Conservation (phyloP, 1,140 invertebrate genomes). For the Atta cephalotes region DNA sequence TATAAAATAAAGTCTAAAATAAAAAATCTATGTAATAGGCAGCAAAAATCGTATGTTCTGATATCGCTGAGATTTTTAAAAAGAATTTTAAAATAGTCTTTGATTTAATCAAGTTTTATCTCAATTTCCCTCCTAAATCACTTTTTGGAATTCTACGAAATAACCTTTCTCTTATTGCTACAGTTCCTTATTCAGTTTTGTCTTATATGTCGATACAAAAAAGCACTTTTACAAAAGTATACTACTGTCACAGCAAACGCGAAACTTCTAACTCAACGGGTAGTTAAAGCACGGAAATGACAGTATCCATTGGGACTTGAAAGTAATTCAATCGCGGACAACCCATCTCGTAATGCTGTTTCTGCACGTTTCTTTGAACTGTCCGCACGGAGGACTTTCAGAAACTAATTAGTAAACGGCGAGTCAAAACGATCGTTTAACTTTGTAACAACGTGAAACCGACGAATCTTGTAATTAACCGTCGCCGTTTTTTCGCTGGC, state of each 20-base stretch:
- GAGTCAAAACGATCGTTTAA: conserved; percentile 65
- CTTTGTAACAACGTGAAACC: conserved; percentile 59
- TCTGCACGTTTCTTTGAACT: conserved; percentile 60
- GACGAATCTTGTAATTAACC: conserved; percentile 59
- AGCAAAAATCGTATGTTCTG: background rate
- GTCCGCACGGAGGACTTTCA: conserved; percentile 55
- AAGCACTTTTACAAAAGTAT: conserved; percentile 4
- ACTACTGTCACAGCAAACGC: background rate
- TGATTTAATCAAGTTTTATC: background rate
- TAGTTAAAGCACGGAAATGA: conserved; percentile 41
- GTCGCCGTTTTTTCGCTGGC: background rate
- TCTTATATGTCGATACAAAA: background rate
- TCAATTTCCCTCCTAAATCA: background rate
- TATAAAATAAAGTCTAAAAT: background rate
- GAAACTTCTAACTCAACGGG: conserved; percentile 41
- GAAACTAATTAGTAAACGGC: conserved; percentile 62
- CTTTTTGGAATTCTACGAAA: background rate
- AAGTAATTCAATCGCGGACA: conserved; percentile 58
- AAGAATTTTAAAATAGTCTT: background rate
- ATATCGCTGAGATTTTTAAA: background rate
- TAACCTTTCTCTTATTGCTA: background rate
- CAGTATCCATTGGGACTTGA: conserved; percentile 53
- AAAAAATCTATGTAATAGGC: too few relatives aligned
- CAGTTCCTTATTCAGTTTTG: background rate
- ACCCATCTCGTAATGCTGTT: conserved; percentile 53